Base-by-base conservation (phyloP, 37 sponge, comb jelly and placozoan genomes). In the Halisarca cf. caerulea region DNA sequence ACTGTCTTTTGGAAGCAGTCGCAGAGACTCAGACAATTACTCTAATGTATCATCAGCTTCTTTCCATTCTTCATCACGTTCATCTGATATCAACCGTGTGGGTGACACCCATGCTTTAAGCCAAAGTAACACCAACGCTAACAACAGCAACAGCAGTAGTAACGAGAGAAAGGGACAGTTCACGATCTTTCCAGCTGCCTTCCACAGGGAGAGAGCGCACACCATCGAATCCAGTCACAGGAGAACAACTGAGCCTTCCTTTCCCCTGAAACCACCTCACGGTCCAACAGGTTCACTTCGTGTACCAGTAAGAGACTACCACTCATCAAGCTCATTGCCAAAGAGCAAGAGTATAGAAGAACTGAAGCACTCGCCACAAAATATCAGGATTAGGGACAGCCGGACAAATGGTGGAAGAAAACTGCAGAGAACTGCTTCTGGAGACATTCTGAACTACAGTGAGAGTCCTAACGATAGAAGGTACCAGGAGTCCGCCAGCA, bases 271-370 rank as follows among this genome's bases (percentile, higher is more conserved):
- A 37, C 32, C n/a, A 40, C 77, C 77, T 20, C 77, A 42, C 21
- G 25, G 45, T 15, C 21, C 21, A 2, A 44, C n/a, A 2, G 41
- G 9, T 41, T 9, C 30, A 7, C 7, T 39, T 40, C 32, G 77
- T 8, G 45, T 74, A 41, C 77, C 77, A 17, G 44, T 74, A 4
- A 74, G 77, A 25, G 77, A 40, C 11, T 74, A 8, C 44, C 77
- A 74, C 18, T 74, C 77, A 38, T 41, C 77, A 1, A 44, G 24
- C 23, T 4, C 77, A 25, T 25, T 74, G 42, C 42, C 77, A 44
- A 74, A 74, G 25, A 74, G 45, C 44, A 74, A 43, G 77, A 40
- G 77, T 21, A 41, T 4, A 6, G 77, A 74, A 40, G 77, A 74
- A 43, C 45, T 44, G 42, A 21, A 24, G 21, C 38, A 74, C 9